These are phyloP conservation scores for Anas platyrhynchos DNA, from an alignment of 2,113 vertebrate species.

Conservation along the genomic window DNA sequence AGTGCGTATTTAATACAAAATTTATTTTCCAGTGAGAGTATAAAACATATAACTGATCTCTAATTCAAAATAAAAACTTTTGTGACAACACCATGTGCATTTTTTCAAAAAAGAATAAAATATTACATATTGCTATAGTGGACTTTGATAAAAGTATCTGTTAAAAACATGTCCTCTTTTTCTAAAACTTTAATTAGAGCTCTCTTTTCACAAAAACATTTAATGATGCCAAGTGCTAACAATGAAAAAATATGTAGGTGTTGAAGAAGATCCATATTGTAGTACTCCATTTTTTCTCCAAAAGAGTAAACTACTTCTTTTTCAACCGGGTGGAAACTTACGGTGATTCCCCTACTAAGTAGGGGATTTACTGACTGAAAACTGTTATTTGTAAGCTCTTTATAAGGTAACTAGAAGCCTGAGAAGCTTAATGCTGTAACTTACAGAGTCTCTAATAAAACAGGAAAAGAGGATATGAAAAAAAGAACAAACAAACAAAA, in stretches of 20 bases:
- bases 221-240: background rate
- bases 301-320: background rate
- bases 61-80: background rate
- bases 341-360: background rate
- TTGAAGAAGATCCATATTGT: background rate
- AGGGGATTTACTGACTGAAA: conserved; percentile 27
- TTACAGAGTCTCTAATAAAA: background rate
- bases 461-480: background rate
- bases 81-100: background rate
- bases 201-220: background rate
- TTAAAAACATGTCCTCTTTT: background rate
- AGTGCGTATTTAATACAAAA: background rate
- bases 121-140: background rate
- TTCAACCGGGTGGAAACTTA: conserved; percentile 2
- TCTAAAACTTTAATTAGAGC: background rate
- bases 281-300: background rate
- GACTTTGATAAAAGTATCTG: background rate
- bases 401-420: background rate
- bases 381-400: background rate
- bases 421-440: background rate
- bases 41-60: background rate
- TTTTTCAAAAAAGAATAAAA: background rate
- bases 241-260: background rate
- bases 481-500: background rate
- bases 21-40: background rate